Evolutionary conservation across 2,797 vertebrate species (phyloP).

Genomic region (Diplodus puntazzo): DNA sequence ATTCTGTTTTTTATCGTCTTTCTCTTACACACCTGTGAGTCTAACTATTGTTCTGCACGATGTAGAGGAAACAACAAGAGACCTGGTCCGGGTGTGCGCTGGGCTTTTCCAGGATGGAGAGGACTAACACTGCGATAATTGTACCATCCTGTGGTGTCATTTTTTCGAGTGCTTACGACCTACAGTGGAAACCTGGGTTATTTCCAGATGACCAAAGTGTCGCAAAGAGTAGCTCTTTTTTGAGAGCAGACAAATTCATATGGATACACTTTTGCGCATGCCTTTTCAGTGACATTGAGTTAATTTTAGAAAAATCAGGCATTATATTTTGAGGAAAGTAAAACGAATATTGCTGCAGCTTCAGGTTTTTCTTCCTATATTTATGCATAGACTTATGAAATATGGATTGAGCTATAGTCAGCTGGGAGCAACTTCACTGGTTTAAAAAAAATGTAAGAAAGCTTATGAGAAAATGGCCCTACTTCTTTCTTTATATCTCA

Average conservation of each 20-base stretch:
- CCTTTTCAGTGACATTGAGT: not conserved
- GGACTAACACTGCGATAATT: constrained; percentile 33
- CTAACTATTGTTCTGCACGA: not conserved
- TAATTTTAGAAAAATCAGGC: constrained; percentile 18
- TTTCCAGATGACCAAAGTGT: constrained; percentile 32
- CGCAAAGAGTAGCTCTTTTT: not conserved
- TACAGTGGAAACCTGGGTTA: constrained; percentile 12
- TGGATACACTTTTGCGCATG: not conserved
- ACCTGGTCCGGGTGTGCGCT: not conserved
- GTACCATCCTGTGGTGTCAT: constrained; percentile 25
- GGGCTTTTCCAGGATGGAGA: constrained; percentile 13
- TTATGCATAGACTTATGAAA: too few species aligned
- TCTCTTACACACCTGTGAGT: not conserved
- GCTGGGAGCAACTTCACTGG: too few species aligned
- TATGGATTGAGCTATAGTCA: too few species aligned
- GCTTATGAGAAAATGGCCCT: too few species aligned
- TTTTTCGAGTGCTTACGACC: constrained; percentile 10
- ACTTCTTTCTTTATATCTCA: too few species aligned
- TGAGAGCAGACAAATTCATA: not conserved
- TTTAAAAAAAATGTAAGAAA: too few species aligned
- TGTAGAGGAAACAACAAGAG: not conserved
- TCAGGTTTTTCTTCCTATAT: constrained; percentile 10
- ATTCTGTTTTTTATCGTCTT: not conserved
- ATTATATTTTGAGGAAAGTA: constrained; percentile 21
- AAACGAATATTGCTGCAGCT: constrained; percentile 12